phyloP scores from a whole-genome alignment of 2,888 invertebrate species.

The Mesorhabditis belari region DNA sequence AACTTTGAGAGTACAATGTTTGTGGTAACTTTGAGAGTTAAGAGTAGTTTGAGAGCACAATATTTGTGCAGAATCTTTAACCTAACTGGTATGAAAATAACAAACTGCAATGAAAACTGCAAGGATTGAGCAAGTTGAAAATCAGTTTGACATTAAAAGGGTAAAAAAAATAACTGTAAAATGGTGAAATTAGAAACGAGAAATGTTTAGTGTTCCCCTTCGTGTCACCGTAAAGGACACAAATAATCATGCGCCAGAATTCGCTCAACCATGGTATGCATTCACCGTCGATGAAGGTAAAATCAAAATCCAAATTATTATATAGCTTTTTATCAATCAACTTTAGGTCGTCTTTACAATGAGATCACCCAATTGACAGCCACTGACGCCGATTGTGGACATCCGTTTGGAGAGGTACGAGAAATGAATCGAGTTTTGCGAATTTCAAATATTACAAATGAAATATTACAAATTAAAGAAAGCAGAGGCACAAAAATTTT shows the following conservation, averaged over 20 bases:
- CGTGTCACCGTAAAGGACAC: conserved; percentile 81
- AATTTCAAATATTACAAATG: no score
- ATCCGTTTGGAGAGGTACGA: conserved; percentile 83
- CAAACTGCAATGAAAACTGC: no score
- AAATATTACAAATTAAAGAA: no score
- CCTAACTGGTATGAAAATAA: no score
- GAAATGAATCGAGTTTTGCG: no score
- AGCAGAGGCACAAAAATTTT: no score
- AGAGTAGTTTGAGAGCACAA: no score
- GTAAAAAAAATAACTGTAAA: neutral
- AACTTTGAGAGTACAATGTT: no score
- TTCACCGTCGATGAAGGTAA: conserved; percentile 79
- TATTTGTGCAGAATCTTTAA: no score
- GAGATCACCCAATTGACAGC: conserved; percentile 86
- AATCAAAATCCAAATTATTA: neutral
- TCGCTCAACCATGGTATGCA: conserved; percentile 82
- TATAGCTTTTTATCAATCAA: neutral
- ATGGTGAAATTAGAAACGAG: neutral
- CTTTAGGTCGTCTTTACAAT: conserved; percentile 64
- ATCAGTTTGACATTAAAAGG: no score
- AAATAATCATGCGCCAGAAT: conserved; percentile 87
- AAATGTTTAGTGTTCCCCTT: conserved; percentile 30
- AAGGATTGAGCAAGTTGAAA: no score
- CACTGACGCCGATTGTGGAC: conserved; percentile 87
- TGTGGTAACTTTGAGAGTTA: no score